Evolutionary conservation across 2,888 invertebrate species (phyloP).

Genomic region (Choristoneura rosaceana): DNA sequence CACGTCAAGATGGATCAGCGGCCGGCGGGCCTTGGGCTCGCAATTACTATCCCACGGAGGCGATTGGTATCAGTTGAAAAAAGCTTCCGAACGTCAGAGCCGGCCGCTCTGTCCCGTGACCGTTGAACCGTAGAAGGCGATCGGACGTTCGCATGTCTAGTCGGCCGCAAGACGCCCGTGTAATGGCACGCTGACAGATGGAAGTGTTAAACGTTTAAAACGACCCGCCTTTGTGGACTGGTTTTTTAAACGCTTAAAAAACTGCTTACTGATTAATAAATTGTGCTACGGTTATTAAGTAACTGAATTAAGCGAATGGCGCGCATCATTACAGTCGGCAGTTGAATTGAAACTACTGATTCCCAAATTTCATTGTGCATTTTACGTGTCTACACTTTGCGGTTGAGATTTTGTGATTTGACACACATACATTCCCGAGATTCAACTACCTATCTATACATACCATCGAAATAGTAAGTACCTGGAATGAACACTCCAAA

Average conservation of each 20-base stretch:
- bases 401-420: too few relatives aligned
- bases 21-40: conserved; percentile 25
- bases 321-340: too few relatives aligned
- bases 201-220: conserved; percentile 37
- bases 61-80: conserved; percentile 62
- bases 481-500: too few relatives aligned
- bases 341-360: too few relatives aligned
- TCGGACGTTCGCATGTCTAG: conserved; percentile 47
- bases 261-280: not conserved
- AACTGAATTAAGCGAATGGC: not conserved
- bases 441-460: too few relatives aligned
- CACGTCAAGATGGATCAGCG: conserved; percentile 47
- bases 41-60: conserved; percentile 64
- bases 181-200: conserved; percentile 27
- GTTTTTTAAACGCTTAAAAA: conserved; percentile 1
- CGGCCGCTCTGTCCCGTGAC: conserved; percentile 60
- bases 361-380: too few relatives aligned
- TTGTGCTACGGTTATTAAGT: not conserved
- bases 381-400: too few relatives aligned
- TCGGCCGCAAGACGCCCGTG: conserved; percentile 56
- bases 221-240: not conserved
- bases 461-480: too few relatives aligned
- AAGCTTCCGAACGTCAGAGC: conserved; percentile 57
- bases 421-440: too few relatives aligned
- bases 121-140: conserved; percentile 67